Conservation (phyloP, 1,140 invertebrate species). For the Zaprionus africanus region DNA sequence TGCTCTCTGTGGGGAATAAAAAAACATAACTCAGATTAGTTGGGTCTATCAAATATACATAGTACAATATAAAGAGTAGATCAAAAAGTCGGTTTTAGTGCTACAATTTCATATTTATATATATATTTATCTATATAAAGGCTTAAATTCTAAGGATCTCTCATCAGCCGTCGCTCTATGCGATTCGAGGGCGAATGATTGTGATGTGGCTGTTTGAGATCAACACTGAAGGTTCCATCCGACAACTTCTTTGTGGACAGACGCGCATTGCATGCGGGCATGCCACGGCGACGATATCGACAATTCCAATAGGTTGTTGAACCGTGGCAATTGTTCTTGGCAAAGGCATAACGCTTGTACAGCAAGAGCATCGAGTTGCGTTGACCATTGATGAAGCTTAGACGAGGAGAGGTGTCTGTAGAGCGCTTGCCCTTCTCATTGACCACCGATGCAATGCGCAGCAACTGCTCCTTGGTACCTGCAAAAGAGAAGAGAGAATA, state of each 20-base stretch:
- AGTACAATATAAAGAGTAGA: conserved; percentile 19
- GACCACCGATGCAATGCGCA: conserved; percentile 34
- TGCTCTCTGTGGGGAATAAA: conserved; percentile 57
- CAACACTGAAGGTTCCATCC: conserved; percentile 65
- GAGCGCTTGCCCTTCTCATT: conserved; percentile 20
- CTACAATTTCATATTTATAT: conserved; percentile 42
- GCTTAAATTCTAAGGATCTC: conserved; percentile 48
- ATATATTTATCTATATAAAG: background rate
- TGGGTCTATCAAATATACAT: background rate
- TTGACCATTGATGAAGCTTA: conserved; percentile 66
- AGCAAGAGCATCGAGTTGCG: conserved; percentile 66
- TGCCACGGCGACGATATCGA: conserved; percentile 50
- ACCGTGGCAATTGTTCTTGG: conserved; percentile 66
- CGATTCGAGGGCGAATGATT: conserved; percentile 72
- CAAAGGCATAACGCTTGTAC: conserved; percentile 61
- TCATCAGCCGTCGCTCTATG: conserved; percentile 22
- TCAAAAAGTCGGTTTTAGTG: conserved; percentile 42
- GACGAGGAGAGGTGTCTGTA: background rate
- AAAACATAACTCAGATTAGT: background rate
- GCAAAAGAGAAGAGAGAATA: conserved; percentile 17
- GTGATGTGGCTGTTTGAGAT: conserved; percentile 63
- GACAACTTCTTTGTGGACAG: conserved; percentile 57
- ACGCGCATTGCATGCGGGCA: conserved; percentile 65
- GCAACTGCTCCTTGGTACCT: conserved; percentile 19
- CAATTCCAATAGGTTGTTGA: conserved; percentile 78